Base-by-base conservation (phyloP, 2,113 vertebrate genomes). In the Boulengeromyrus knoepffleri region DNA sequence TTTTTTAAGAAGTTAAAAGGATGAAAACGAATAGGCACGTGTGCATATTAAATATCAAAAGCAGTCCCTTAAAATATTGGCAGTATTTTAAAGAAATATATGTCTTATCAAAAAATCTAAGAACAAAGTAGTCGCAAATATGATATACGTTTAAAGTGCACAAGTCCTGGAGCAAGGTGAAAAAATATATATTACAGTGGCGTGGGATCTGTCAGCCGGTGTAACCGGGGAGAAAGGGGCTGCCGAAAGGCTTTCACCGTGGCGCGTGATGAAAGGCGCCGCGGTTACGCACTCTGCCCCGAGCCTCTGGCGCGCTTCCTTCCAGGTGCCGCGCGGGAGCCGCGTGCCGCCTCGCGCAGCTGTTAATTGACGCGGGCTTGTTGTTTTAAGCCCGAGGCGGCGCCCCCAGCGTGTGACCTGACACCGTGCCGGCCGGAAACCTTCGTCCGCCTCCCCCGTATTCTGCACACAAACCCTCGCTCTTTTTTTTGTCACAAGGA, bases 141-240 rank as follows among this genome's bases (percentile, higher is more conserved):
- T 80, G 74, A 80, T 80, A 39, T 77, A 80, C 15, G 36, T 80
- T 80, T 42, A 70, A 70, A 70, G 62, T 70, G n/a, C 74, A 80
- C 74, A 8, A 80, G 74, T 80, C 74, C 74, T 17, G 31, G 6
- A 80, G 31, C 74, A 80, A 42, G 74, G 36, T 80, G 74, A 42
- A 80, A 80, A 42, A 42, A 80, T 80, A 80, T 80, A 80, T 80
- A 80, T 80, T 42, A 42, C 74, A 80, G 74, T 80, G 74, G 74
- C 15, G 36, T 80, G 74, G 36, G 74, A 80, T 42, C 74, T 80
- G 74, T 80, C 74, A 80, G 74, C 36, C n/a, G 5, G 74, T 80
- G 74, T 19, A 17, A 80, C 36, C 66, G 27, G 66, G 66, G 66
- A 74, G 31, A 74, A 80, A 80, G 36, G 36, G 5, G 74, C 36